A percentile compares a stretch with the other conserved stretches of the same genome.
Conservation (phyloP, 2,113 vertebrate genomes). For the Crypturellus undulatus region DNA sequence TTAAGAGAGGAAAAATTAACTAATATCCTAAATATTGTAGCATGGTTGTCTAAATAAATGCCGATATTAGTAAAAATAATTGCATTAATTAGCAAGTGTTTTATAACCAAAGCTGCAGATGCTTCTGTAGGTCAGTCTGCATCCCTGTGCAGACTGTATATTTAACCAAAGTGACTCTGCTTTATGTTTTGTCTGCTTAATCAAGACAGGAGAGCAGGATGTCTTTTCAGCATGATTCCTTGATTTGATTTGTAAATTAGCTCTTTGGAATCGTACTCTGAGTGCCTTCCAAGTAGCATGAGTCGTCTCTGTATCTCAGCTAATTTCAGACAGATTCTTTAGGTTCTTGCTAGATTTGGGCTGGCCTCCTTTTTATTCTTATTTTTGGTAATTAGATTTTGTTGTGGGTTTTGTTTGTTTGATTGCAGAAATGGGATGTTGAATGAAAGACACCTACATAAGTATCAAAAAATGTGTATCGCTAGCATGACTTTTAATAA, state of each 20-base stretch:
- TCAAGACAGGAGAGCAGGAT: background rate
- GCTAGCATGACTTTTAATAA: background rate
- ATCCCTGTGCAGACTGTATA: background rate
- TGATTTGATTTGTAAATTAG: constrained; percentile 49
- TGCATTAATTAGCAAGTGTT: constrained; percentile 30
- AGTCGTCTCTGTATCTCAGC: background rate
- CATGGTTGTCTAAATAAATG: constrained; percentile 31
- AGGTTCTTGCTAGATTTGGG: background rate
- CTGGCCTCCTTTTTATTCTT: background rate
- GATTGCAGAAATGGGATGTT: background rate
- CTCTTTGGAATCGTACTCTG: background rate
- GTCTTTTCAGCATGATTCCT: constrained; percentile 4
- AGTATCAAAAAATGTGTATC: background rate
- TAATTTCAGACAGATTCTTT: background rate
- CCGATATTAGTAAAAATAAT: background rate
- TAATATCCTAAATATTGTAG: constrained; percentile 11
- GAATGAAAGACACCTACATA: background rate
- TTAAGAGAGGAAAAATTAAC: constrained; percentile 19
- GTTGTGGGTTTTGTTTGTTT: background rate
- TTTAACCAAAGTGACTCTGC: background rate
- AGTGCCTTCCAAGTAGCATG: background rate
- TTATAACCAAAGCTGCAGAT: background rate
- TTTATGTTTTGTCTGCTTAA: constrained; percentile 22
- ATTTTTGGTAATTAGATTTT: background rate
- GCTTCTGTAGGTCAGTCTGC: background rate